Evolutionary conservation across 1,140 invertebrate genomes (phyloP), one percentile per base, ranked within the genome.

Genomic region (Parapsyche elsis): DNA sequence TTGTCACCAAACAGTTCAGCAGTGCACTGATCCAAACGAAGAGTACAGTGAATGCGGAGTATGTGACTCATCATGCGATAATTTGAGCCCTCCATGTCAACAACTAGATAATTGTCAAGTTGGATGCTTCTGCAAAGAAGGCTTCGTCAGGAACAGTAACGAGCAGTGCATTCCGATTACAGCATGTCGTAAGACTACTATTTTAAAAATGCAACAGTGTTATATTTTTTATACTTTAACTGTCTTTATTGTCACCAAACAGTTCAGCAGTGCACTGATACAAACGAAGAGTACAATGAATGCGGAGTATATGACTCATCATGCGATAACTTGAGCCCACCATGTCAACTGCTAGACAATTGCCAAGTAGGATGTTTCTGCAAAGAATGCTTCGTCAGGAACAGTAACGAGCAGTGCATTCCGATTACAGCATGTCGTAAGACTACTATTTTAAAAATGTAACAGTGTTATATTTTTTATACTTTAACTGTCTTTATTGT

Each of bases 111-210:
- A 57, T n/a, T 80, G 79, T 76, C 26, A 16, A 10, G 16, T 46
- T 24, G 79, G 79, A 30, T 80, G 79, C 24, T 80, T 80, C 59
- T 80, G 73, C 23, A 80, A 80, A 30, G 76, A 80, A 23, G 79
- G 79, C 16, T 80, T 30, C 26, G 61, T 80, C 19, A 4, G 79
- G 14, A 16, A 80, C n/a, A 12, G 2, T 14, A 45, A 12, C 30
- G 26, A n/a, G 44, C 30, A 44, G 44, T 71, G 67, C 30, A 71
- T 71, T 44, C 5, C 14, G 10, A 24, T 30, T 4, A 38, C 12
- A 7, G 5, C 1, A 19, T 71, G 67, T 21, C 67, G 59, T 64
- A 23, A 21, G 59, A 7, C 5, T 46, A 7, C 45, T 46, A 7
- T 46, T 64, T 59, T 64, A 1, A 49, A 74, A 49, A 49, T 9